A percentile compares a stretch with the other conserved stretches of the same genome.
Evolutionary conservation across 2,113 vertebrate species (phyloP).

Genomic region (Naja naja): DNA sequence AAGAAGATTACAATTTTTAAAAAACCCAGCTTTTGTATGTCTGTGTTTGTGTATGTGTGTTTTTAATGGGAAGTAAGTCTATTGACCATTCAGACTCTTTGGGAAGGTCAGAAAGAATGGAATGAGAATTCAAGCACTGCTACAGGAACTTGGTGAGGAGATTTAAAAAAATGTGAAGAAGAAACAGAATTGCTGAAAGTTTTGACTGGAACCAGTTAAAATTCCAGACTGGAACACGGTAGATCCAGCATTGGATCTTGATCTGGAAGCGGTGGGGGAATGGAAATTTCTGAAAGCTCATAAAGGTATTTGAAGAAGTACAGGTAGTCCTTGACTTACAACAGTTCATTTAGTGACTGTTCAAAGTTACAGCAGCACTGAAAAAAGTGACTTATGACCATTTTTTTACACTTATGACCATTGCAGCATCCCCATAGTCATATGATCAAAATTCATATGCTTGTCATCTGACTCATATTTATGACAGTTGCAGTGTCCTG

Average conservation of each 20-base stretch:
- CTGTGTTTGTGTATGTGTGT: neutral
- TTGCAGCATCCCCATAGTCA: too few relatives aligned
- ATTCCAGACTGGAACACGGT: neutral
- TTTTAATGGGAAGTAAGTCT: neutral
- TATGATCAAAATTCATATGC: too few relatives aligned
- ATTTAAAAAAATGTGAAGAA: neutral
- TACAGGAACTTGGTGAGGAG: neutral
- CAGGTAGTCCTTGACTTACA: too few relatives aligned
- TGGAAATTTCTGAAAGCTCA: neutral
- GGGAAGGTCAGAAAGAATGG: neutral
- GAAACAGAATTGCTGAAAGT: neutral
- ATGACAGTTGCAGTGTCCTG: too few relatives aligned
- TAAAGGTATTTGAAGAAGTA: neutral
- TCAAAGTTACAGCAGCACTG: too few relatives aligned
- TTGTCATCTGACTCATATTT: too few relatives aligned
- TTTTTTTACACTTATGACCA: too few relatives aligned
- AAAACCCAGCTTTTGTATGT: neutral
- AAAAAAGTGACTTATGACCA: too few relatives aligned
- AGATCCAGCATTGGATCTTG: neutral
- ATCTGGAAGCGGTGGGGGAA: neutral
- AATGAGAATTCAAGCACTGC: neutral
- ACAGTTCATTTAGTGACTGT: too few relatives aligned
- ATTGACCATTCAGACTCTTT: neutral
- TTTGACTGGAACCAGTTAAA: neutral
- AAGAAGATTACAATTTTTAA: neutral